Base-by-base conservation (phyloP, 2,888 invertebrate genomes). In the Himalopsyche kuldschensis region DNA sequence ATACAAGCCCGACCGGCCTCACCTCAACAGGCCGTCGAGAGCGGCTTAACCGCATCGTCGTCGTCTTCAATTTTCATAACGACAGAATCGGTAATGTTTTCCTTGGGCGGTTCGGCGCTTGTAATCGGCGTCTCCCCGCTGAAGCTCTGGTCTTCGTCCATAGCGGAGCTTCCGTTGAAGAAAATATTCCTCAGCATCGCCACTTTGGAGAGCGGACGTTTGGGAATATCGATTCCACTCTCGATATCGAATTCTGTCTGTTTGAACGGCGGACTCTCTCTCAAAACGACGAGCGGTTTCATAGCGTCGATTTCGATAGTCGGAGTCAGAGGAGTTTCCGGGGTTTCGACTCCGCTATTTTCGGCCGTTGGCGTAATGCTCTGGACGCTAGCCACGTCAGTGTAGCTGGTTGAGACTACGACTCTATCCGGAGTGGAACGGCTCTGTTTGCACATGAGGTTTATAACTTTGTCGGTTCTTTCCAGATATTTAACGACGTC, bases 181-280 rank as follows among this genome's bases (percentile, higher is more conserved):
- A 93, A 92, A 84, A 92, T 91, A 87, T 91, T 92, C 87, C 91
- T 89, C 83, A 92, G 87, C 83, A 91, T 89, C 47, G 92, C 91
- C 4, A 91, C 90, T 85, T 92, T 91, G 4, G 92, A 89, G 27
- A 90, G 88, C 80, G 90, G 90, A 85, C 90, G 90, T 77, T 89
- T 88, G 69, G 90, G 88, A n/a, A 84, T 47, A 24, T 86, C 86
- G 4, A 20, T 20, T 15, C 86, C 86, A 0, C 82, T 85, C 78
- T 77, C 85, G 46, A 31, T 85, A 84, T 84, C 86, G 31, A 47
- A 78, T 41, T 83, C 83, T 17, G 35, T 79, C 41, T 77, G 78
- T 47, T 63, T 83, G 11, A 27, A 69, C 17, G 63, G 80, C 17
- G 76, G 79, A 48, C 41, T 79, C 5, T 84, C 84, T 27, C 84